A percentile compares a stretch with the other conserved stretches of the same genome.
phyloP scores from a whole-genome alignment of 2,888 invertebrate genomes.

The Stratiomys singularior region DNA sequence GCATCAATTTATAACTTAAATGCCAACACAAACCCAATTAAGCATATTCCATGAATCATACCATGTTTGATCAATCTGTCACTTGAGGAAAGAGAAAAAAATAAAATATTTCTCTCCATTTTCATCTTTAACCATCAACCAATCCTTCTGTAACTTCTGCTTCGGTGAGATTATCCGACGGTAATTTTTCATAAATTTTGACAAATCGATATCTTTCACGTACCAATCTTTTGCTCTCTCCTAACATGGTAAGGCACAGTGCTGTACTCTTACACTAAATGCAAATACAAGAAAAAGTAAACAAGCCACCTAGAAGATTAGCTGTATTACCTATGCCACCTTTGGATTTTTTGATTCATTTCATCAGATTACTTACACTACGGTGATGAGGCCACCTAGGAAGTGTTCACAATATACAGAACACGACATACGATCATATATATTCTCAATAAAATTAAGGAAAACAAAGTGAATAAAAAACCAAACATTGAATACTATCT shows the following conservation, averaged over 20 bases:
- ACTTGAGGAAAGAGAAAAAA: too few relatives aligned
- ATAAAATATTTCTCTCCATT: too few relatives aligned
- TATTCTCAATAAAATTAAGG: neutral
- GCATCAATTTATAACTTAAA: too few relatives aligned
- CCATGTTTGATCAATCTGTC: too few relatives aligned
- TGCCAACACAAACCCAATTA: too few relatives aligned
- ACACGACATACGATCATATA: neutral
- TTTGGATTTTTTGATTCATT: constrained; percentile 43
- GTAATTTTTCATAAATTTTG: constrained; percentile 14
- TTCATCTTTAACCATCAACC: too few relatives aligned
- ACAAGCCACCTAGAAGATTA: neutral
- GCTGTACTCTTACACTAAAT: neutral
- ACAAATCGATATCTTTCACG: neutral
- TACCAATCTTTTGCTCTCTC: too few relatives aligned
- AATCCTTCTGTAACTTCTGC: too few relatives aligned
- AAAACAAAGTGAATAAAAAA: neutral
- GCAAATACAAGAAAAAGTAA: neutral
- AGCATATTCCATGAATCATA: too few relatives aligned
- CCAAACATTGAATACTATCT: constrained; percentile 48
- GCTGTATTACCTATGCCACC: constrained; percentile 13
- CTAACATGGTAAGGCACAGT: too few relatives aligned
- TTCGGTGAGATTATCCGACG: neutral
- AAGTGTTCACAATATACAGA: constrained; percentile 41
- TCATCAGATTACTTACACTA: constrained; percentile 26
- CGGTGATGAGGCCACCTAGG: constrained; percentile 50